These are phyloP conservation scores for rabbit (Oryctolagus cuniculus) DNA, from an alignment of 2,113 vertebrate species.

Conservation along the genomic window DNA sequence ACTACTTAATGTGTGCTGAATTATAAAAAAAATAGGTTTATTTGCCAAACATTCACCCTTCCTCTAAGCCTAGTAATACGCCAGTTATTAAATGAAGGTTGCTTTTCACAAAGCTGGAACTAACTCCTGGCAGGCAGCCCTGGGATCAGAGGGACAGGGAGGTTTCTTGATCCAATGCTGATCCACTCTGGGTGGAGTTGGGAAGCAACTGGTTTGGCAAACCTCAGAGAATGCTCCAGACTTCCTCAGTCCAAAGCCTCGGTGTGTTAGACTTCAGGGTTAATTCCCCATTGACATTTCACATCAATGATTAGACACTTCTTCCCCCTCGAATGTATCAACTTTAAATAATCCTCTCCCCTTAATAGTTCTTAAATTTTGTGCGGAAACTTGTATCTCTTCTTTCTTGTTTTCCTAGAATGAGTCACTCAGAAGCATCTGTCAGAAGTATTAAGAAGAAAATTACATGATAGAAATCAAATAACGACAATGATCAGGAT, in stretches of 20 bases:
- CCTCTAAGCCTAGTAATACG: conserved; percentile 31
- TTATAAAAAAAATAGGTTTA: conserved; percentile 49
- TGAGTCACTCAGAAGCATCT: conserved; percentile 31
- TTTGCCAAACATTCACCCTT: conserved; percentile 69
- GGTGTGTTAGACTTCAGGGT: too few species aligned
- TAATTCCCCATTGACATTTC: background rate
- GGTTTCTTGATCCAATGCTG: background rate
- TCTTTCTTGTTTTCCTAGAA: background rate
- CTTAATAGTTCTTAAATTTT: background rate
- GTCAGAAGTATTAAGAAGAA: conserved; percentile 8
- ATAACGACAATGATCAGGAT: background rate
- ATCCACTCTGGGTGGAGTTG: background rate
- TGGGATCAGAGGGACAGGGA: background rate
- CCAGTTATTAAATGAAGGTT: conserved; percentile 53
- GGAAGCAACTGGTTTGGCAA: background rate
- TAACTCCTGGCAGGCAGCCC: background rate
- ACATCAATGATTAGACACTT: background rate
- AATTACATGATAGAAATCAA: background rate
- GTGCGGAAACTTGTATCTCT: background rate
- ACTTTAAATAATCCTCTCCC: background rate
- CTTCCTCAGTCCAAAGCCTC: background rate
- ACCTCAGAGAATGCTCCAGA: background rate
- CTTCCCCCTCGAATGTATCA: background rate
- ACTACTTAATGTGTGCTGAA: conserved; percentile 64
- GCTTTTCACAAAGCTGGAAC: conserved; percentile 48